phyloP scores from a whole-genome alignment of 1,140 invertebrate species.

The Stegodyphus mimosarum region DNA sequence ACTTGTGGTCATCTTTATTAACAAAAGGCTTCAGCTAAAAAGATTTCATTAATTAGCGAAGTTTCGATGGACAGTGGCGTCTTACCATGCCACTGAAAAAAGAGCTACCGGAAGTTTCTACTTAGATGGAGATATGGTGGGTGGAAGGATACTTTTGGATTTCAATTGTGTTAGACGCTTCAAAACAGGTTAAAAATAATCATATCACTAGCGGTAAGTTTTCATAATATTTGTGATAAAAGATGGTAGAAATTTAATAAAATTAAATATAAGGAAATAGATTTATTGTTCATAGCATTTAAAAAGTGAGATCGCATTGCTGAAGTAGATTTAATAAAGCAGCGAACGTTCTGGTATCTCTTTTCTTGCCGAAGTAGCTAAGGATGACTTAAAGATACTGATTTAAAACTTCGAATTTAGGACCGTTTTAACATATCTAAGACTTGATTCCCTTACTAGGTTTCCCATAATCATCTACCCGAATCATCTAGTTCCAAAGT shows the following conservation, averaged over 20 bases:
- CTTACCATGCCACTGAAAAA: not conserved
- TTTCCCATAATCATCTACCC: no score
- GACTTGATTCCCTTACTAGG: no score
- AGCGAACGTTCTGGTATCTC: no score
- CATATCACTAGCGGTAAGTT: not conserved
- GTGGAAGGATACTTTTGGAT: not conserved
- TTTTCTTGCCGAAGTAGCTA: no score
- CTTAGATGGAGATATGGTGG: not conserved
- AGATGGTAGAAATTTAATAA: not conserved
- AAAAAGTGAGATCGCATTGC: no score
- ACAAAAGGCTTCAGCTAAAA: slow-evolving; percentile 39
- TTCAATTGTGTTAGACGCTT: not conserved
- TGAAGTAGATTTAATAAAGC: no score
- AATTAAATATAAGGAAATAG: not conserved
- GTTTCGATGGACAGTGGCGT: slow-evolving; percentile 37
- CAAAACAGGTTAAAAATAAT: not conserved
- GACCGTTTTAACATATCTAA: no score
- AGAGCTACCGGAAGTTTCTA: not conserved
- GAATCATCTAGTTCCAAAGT: no score
- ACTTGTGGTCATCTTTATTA: slow-evolving; percentile 34
- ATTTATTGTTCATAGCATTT: no score
- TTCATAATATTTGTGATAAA: not conserved
- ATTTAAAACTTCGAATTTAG: no score
- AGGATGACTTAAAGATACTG: no score
- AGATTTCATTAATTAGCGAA: slow-evolving; percentile 47